Base-by-base conservation (phyloP, 2,888 invertebrate genomes). In the Hofmannophila pseudospretella region DNA sequence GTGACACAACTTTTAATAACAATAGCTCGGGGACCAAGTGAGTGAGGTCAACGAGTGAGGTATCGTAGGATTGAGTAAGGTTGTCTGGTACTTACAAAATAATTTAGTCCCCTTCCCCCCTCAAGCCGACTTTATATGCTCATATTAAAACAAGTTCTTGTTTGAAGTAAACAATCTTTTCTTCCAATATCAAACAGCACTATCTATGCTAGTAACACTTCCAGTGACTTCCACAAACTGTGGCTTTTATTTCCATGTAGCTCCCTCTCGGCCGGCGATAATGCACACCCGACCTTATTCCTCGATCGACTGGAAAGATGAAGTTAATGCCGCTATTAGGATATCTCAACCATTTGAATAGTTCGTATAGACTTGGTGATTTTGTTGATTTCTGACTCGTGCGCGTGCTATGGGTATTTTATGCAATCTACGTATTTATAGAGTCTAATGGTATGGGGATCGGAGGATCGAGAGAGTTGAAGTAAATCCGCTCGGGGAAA, bases 271-370 rank as follows among this genome's bases (percentile, higher is more conserved):
- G 39, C 19, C 31, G 39, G 33, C 54, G 64, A 63, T 71, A 72
- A 68, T 67, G 61, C 58, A 60, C 45, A 45, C 45, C 45, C 58
- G 55, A 63, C 66, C 66, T 65, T 60, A 60, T 64, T 67, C 57
- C 42, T 45, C 56, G 70, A 73, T 71, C 67, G 71, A 59, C 39
- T 60, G 61, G 58, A 59, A 67, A 74, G 70, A 73, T 72, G 72
- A 66, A 64, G 64, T 65, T 71, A 72, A 74, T 73, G 61, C 65
- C 40, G 51, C 72, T 64, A 72, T 75, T 74, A 73, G 65, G 70
- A 73, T 72, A 73, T 75, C 68, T 69, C 59, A 62, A 61, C 60
- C 64, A 67, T 75, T 74, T 61, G 65, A 69, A 73, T 67, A 71
- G 69, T 67, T 68, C 49, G 49, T 29, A 39, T 47, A 41, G 37